phyloP scores from a whole-genome alignment of 2,888 invertebrate genomes.

The Euproctis similis region DNA sequence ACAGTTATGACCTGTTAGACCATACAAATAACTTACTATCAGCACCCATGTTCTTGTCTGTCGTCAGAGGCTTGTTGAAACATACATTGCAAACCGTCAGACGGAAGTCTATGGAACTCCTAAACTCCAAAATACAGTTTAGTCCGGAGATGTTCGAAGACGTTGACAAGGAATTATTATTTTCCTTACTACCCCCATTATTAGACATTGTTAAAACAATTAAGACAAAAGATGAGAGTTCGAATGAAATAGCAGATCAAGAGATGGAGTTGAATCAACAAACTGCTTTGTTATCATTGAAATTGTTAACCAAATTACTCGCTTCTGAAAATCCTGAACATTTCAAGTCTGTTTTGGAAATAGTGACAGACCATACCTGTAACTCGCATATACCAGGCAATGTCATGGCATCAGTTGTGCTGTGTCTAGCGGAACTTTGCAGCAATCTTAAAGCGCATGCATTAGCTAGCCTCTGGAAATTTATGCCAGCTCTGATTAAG shows the following conservation, averaged over 20 bases:
- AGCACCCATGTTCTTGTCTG: conserved; percentile 85
- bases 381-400: conserved; percentile 71
- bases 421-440: conserved; percentile 88
- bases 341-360: conserved; percentile 82
- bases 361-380: conserved; percentile 78
- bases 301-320: conserved; percentile 85
- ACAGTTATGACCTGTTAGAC: conserved; percentile 86
- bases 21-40: conserved; percentile 87
- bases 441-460: conserved; percentile 84
- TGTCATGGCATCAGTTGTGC: conserved; percentile 82
- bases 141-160: conserved; percentile 77
- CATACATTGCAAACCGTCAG: conserved; percentile 83
- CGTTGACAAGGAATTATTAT: conserved; percentile 67
- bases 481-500: conserved; percentile 84
- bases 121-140: conserved; percentile 86
- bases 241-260: conserved; percentile 50
- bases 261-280: conserved; percentile 85
- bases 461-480: conserved; percentile 82
- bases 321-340: conserved; percentile 80
- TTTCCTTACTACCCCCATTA: conserved; percentile 77
- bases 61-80: conserved; percentile 82
- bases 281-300: conserved; percentile 87
- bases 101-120: conserved; percentile 88
- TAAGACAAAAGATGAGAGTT: conserved; percentile 44
- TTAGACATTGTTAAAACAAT: conserved; percentile 75